phyloP scores from a whole-genome alignment of 2,888 invertebrate genomes.

The Sinhomidia bicolor region DNA sequence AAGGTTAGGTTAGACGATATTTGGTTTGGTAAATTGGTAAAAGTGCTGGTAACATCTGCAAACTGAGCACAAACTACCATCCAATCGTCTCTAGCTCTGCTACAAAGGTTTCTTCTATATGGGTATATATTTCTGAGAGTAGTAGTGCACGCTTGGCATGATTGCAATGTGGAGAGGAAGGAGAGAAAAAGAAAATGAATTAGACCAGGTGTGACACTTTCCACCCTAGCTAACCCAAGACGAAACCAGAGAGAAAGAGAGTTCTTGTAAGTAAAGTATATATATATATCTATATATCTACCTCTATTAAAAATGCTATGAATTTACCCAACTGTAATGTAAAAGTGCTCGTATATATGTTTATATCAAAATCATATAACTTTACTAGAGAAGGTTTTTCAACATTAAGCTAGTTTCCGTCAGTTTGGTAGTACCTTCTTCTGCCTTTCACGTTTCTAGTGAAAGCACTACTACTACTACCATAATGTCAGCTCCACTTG shows the following conservation, averaged over 20 bases:
- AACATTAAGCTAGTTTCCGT: no score
- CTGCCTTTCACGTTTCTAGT: background rate
- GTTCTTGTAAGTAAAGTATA: no score
- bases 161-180: background rate
- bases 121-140: background rate
- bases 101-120: slow-evolving; percentile 33
- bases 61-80: background rate
- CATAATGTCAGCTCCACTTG: slow-evolving; percentile 28
- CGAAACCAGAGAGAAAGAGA: slow-evolving; percentile 43
- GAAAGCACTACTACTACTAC: background rate
- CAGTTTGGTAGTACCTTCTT: no score
- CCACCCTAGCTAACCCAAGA: slow-evolving; percentile 54
- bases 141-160: no score
- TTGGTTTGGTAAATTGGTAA: slow-evolving; percentile 57
- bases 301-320: no score
- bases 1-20: background rate
- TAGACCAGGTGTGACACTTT: slow-evolving; percentile 67
- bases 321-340: no score
- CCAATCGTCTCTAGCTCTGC: no score
- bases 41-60: slow-evolving; percentile 59
- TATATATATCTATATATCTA: no score
- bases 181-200: slow-evolving; percentile 51
- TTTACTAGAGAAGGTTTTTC: background rate
- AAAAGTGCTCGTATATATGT: background rate
- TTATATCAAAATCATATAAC: background rate